Base-by-base conservation (phyloP, 1,140 invertebrate genomes). In the Myzus persicae region DNA sequence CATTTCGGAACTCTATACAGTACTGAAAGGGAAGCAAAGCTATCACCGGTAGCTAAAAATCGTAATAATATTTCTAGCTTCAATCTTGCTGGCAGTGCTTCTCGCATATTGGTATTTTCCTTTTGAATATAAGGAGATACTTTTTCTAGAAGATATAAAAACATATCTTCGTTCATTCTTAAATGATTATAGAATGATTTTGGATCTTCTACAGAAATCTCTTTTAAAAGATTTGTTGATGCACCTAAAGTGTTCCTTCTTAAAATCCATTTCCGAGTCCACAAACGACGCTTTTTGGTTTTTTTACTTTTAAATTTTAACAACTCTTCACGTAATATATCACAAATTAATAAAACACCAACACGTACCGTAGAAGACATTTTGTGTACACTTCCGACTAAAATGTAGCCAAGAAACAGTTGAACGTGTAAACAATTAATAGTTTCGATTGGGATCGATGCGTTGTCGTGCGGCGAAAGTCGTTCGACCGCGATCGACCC, bases 341-440 rank as follows among this genome's bases (percentile, higher is more conserved):
- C 67, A 76, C n/a, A 76, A 76, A 76, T 76, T n/a, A 76, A 76
- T 76, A 76, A n/a, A 76, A 76, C 31, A 76, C 67, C 67, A 76
- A 76, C 67, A 76, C 4, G 26, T 76, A n/a, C 14, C 31, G 67
- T 31, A 76, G 26, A 76, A n/a, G 67, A 76, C 67, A 76, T 76
- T 76, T 31, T 76, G n/a, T 76, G 67, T 76, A 76, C 26, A n/a
- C 31, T 76, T 76, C 36, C 11, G 67, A 76, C 67, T 76, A 76
- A 76, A 76, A 76, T 76, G 67, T 76, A 31, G 67, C 67, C 67
- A 76, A 76, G 67, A 76, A 76, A 76, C 67, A 76, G 67, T 76
- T 76, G 31, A 76, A 76, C 67, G 67, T 76, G 67, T 76, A 76
- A 76, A 76, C 67, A 76, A 76, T 76, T n/a, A 76, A 76, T 76